Percentiles rank a stretch among this genome's conserved stretches.
Conservation (phyloP, 1,140 invertebrate species). For the Bombus waltoni region DNA sequence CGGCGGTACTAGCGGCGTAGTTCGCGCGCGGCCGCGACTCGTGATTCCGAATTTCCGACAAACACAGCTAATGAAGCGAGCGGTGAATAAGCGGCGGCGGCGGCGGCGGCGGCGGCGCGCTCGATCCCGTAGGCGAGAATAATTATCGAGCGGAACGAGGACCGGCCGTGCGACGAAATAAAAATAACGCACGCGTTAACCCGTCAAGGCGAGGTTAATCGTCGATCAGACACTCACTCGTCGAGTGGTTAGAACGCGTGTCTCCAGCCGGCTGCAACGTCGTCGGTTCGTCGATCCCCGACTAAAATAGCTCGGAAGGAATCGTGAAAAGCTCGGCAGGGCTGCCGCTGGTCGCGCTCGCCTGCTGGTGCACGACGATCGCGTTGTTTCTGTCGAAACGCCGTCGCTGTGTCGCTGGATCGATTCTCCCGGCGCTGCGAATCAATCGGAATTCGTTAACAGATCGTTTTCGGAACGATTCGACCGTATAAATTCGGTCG, state of each 20-base stretch:
- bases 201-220: conserved; percentile 18
- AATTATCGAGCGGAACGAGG: conserved; percentile 24
- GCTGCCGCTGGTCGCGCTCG: not conserved
- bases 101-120: not conserved
- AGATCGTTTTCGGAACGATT: not conserved
- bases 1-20: too few species aligned
- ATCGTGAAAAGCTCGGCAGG: not conserved
- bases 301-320: not conserved
- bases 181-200: conserved; percentile 34
- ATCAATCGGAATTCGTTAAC: not conserved
- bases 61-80: conserved; percentile 22
- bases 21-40: not conserved
- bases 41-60: conserved; percentile 18
- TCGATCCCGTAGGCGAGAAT: not conserved
- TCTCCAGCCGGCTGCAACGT: conserved; percentile 14
- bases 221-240: conserved; percentile 20
- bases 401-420: too few species aligned
- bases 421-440: too few species aligned
- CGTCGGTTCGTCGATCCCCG: not conserved
- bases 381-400: not conserved
- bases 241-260: conserved; percentile 1
- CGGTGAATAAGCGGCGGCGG: not conserved
- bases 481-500: not conserved
- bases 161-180: conserved; percentile 2
- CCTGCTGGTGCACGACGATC: not conserved